Conservation (phyloP, 2,888 invertebrate species). For the Tinea semifulvella region DNA sequence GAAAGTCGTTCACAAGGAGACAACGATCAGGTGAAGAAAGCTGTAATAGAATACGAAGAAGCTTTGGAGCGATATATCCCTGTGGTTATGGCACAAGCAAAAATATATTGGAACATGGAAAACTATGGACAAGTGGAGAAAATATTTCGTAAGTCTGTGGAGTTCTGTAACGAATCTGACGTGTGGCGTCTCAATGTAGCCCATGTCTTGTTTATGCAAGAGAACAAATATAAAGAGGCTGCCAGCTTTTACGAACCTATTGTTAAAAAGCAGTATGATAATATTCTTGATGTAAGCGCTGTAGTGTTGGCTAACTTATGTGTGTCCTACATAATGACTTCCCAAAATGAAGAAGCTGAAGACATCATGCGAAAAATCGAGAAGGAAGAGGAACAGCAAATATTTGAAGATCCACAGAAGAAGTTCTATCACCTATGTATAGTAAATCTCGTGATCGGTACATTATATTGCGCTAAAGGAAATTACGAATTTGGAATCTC, state of each 20-base stretch:
- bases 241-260: constrained; percentile 98
- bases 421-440: constrained; percentile 97
- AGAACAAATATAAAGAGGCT: constrained; percentile 97
- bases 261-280: constrained; percentile 93
- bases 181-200: constrained; percentile 98
- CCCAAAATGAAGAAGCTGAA: constrained; percentile 98
- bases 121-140: constrained; percentile 97
- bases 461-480: constrained; percentile 97
- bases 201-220: constrained; percentile 99
- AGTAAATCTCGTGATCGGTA: constrained; percentile 98
- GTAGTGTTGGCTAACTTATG: constrained; percentile 98
- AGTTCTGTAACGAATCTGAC: constrained; percentile 97
- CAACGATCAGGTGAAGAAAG: constrained; percentile 87
- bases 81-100: constrained; percentile 98
- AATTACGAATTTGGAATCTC: constrained; percentile 99
- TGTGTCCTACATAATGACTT: constrained; percentile 99
- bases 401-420: constrained; percentile 91
- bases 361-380: constrained; percentile 99
- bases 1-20: constrained; percentile 90
- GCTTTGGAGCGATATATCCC: constrained; percentile 93
- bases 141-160: constrained; percentile 95
- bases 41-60: constrained; percentile 91
- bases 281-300: constrained; percentile 95
- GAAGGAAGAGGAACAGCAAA: constrained; percentile 94
- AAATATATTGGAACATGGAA: constrained; percentile 97